These are phyloP conservation scores for Steinernema scapterisci DNA, from an alignment of 2,888 invertebrate species.

Conservation along the genomic window DNA sequence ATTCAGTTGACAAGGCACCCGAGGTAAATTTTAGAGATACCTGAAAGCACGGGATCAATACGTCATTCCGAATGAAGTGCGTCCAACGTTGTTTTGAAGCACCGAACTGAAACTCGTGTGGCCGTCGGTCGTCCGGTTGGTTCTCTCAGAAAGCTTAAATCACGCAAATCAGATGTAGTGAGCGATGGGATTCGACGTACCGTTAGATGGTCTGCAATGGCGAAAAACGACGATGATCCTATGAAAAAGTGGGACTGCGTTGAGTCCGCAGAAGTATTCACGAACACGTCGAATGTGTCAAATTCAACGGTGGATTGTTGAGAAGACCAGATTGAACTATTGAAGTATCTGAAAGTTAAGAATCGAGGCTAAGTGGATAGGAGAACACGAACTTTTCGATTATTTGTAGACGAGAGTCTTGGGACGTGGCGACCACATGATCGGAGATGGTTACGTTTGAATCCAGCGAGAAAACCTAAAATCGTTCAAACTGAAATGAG, in stretches of 20 bases:
- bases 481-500: no score
- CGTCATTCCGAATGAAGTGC: not conserved
- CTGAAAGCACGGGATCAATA: not conserved
- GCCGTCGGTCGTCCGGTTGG: not conserved
- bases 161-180: no score
- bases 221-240: not conserved
- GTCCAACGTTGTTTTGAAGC: not conserved
- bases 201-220: not conserved
- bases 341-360: not conserved
- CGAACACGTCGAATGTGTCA: not conserved
- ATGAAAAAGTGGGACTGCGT: not conserved
- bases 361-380: no score
- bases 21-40: not conserved
- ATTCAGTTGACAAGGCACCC: not conserved
- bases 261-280: not conserved
- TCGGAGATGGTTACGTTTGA: slow-evolving; percentile 44
- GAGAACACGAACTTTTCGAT: slow-evolving; percentile 23
- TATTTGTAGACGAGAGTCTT: slow-evolving; percentile 39
- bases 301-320: not conserved
- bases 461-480: slow-evolving; percentile 44
- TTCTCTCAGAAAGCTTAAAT: not conserved
- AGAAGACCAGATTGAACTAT: not conserved
- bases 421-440: slow-evolving; percentile 39
- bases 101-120: not conserved
- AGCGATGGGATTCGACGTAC: not conserved